Conservation (phyloP, 2,797 vertebrate species). For the Macrochelys suwanniensis region DNA sequence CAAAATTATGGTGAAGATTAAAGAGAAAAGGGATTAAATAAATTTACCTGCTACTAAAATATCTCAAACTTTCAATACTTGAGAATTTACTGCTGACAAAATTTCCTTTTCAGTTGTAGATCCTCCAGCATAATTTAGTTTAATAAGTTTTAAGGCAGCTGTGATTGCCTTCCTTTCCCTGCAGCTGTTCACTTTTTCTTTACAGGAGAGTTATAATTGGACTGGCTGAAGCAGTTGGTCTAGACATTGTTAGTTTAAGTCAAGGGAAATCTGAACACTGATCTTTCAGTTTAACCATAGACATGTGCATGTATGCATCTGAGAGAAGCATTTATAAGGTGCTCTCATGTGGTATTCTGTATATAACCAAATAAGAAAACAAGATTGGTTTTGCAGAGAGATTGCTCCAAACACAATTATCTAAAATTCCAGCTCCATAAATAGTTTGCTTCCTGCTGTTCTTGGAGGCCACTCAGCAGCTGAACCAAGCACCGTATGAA, state of each 20-base stretch:
- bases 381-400: slow-evolving; percentile 26
- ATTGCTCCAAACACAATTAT: slow-evolving; percentile 15
- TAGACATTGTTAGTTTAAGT: slow-evolving; percentile 55
- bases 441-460: slow-evolving; percentile 48
- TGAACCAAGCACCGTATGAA: slow-evolving; percentile 37
- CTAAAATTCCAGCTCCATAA: slow-evolving; percentile 30
- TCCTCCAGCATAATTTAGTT: slow-evolving; percentile 46
- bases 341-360: not conserved
- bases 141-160: slow-evolving; percentile 56
- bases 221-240: slow-evolving; percentile 57
- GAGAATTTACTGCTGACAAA: not conserved
- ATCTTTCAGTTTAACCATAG: slow-evolving; percentile 37
- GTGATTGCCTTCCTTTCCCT: slow-evolving; percentile 47
- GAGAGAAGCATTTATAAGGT: not conserved
- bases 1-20: not conserved
- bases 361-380: not conserved
- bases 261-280: slow-evolving; percentile 37
- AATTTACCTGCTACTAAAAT: not conserved
- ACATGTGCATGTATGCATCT: not conserved
- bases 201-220: slow-evolving; percentile 41
- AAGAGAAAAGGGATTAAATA: not conserved
- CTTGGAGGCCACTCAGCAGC: slow-evolving; percentile 22
- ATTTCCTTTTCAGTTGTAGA: slow-evolving; percentile 33
- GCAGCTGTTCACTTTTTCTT: slow-evolving; percentile 68
- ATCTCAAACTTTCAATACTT: not conserved